Conservation (phyloP, 1,140 invertebrate genomes). For the Copidosoma floridanum region DNA sequence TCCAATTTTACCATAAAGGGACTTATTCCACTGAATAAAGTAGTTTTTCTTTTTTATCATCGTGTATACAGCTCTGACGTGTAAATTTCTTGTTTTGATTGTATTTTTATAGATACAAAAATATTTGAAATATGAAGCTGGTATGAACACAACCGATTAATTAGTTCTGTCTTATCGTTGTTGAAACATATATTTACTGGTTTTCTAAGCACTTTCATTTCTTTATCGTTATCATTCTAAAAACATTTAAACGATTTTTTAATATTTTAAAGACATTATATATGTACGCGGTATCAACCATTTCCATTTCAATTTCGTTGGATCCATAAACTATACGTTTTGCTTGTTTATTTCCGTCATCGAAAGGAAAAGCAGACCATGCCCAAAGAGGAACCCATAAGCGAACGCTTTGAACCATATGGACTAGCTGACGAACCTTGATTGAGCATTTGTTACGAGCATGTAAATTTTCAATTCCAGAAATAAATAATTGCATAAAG, state of each 20-base stretch:
- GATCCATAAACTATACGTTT: conserved; percentile 8
- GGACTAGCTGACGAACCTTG: neutral
- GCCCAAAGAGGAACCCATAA: neutral
- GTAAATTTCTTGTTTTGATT: too few species aligned
- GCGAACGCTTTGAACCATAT: neutral
- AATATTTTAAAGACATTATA: conserved; percentile 9
- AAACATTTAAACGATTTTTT: neutral
- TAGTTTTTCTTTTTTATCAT: too few species aligned
- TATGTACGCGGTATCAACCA: conserved; percentile 3
- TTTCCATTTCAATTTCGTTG: conserved; percentile 18
- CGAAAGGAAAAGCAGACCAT: neutral
- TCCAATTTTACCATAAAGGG: too few species aligned
- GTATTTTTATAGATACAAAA: too few species aligned
- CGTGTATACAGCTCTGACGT: too few species aligned
- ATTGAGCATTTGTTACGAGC: neutral
- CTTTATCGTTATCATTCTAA: neutral
- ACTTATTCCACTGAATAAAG: too few species aligned
- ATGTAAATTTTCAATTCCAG: neutral
- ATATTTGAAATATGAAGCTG: too few species aligned
- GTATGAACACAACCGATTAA: too few species aligned
- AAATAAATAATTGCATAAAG: neutral
- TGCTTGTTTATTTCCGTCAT: neutral
- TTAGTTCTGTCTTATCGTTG: too few species aligned
- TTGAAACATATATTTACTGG: too few species aligned
- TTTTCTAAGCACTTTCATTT: too few species aligned